phyloP scores from a whole-genome alignment of 2,113 vertebrate genomes.

The Xenopus borealis region DNA sequence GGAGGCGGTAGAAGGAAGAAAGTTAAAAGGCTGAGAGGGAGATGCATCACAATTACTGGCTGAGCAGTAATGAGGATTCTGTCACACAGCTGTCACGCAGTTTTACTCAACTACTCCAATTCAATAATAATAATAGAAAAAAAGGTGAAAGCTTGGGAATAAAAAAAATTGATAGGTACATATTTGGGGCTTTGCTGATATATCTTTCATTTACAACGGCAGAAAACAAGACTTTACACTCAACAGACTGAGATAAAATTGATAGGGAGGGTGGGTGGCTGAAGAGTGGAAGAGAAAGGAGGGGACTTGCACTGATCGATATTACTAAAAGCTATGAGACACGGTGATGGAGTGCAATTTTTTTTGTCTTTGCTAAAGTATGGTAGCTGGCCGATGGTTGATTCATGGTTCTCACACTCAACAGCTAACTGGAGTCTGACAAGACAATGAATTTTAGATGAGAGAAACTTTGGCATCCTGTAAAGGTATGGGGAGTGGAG shows the following conservation, averaged over 20 bases:
- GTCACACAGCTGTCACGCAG: constrained; percentile 70
- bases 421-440: constrained; percentile 67
- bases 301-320: constrained; percentile 68
- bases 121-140: constrained; percentile 60
- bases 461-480: constrained; percentile 45
- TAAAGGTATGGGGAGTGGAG: constrained; percentile 45
- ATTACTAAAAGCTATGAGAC: constrained; percentile 71
- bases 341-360: constrained; percentile 74
- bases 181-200: constrained; percentile 68
- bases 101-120: constrained; percentile 65
- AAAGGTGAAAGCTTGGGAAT: constrained; percentile 68
- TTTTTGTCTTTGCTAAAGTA: constrained; percentile 72
- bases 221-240: constrained; percentile 73
- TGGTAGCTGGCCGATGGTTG: constrained; percentile 60
- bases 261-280: constrained; percentile 56
- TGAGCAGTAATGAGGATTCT: constrained; percentile 69
- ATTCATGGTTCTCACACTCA: constrained; percentile 68
- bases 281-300: constrained; percentile 45
- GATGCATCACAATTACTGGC: constrained; percentile 73
- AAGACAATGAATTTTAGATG: constrained; percentile 70
- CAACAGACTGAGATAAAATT: constrained; percentile 71
- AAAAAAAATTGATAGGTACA: constrained; percentile 61
- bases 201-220: constrained; percentile 70
- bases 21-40: constrained; percentile 65
- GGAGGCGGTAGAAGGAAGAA: constrained; percentile 58